Percentiles rank a stretch among this genome's conserved stretches.
phyloP scores from a whole-genome alignment of 2,797 vertebrate species.

The Pyrrhura leucotis region DNA sequence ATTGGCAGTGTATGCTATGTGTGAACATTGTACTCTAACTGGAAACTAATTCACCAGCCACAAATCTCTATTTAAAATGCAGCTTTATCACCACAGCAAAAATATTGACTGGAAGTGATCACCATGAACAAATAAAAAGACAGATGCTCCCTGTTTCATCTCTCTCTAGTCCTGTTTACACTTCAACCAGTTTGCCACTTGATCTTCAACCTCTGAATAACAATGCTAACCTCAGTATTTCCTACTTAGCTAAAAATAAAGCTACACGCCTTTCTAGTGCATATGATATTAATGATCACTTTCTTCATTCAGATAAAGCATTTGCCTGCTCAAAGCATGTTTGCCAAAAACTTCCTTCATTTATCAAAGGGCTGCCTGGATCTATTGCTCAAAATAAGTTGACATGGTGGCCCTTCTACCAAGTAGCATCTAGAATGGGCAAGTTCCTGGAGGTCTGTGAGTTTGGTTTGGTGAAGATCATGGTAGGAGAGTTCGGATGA shows the following conservation, averaged over 20 bases:
- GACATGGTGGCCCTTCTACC: background rate
- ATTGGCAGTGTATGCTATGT: background rate
- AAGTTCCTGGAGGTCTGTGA: background rate
- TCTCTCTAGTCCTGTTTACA: constrained; percentile 13
- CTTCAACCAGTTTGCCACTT: constrained; percentile 41
- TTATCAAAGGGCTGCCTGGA: background rate
- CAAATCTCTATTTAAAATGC: background rate
- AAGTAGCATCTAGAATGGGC: background rate
- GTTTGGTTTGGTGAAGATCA: background rate
- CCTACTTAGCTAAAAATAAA: constrained; percentile 39
- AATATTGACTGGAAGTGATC: background rate
- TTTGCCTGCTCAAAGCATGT: background rate
- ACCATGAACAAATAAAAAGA: background rate
- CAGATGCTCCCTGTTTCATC: background rate
- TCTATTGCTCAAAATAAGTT: background rate
- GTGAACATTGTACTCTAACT: background rate
- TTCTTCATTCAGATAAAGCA: background rate
- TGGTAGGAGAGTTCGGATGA: background rate
- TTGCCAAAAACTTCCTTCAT: background rate
- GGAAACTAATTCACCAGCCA: background rate
- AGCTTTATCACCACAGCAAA: background rate
- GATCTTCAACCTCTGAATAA: constrained; percentile 48
- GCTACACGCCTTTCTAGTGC: background rate
- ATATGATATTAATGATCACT: background rate
- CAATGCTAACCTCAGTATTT: constrained; percentile 11